Conservation (phyloP, 2,888 invertebrate species). For the Loripinus fragilis region DNA sequence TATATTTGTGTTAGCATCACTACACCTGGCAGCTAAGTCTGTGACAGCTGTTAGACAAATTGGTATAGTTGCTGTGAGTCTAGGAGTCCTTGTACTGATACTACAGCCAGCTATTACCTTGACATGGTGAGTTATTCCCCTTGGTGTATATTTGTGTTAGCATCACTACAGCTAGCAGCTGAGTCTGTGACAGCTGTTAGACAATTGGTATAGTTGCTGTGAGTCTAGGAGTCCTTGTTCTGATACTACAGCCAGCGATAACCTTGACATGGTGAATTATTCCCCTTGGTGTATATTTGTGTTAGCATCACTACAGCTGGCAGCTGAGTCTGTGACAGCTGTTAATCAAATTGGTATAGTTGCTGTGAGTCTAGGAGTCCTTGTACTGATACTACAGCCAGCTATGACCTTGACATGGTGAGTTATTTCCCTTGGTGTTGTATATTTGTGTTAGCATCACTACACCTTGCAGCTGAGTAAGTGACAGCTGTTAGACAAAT, state of each 20-base stretch:
- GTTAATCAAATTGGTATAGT: constrained; percentile 58
- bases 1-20: constrained; percentile 58
- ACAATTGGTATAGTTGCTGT: constrained; percentile 60
- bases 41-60: constrained; percentile 53
- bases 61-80: constrained; percentile 60
- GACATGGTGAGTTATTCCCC: constrained; percentile 70
- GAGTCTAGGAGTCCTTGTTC: constrained; percentile 65
- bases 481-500: not conserved
- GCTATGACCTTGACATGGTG: constrained; percentile 64
- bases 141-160: constrained; percentile 60
- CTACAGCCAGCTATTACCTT: constrained; percentile 67
- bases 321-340: constrained; percentile 46
- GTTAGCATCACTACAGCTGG: constrained; percentile 18
- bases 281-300: no score
- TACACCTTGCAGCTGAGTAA: not conserved
- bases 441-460: no score
- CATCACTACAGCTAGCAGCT: constrained; percentile 56
- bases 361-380: constrained; percentile 64
- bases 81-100: constrained; percentile 67
- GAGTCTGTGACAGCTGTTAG: constrained; percentile 53
- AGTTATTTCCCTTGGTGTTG: no score
- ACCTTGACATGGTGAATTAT: constrained; percentile 66
- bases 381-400: constrained; percentile 67
- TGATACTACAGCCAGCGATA: constrained; percentile 69
- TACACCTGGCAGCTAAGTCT: constrained; percentile 57